Base-by-base conservation (phyloP, 2,888 invertebrate species). In the Omphaloscelis lunosa region DNA sequence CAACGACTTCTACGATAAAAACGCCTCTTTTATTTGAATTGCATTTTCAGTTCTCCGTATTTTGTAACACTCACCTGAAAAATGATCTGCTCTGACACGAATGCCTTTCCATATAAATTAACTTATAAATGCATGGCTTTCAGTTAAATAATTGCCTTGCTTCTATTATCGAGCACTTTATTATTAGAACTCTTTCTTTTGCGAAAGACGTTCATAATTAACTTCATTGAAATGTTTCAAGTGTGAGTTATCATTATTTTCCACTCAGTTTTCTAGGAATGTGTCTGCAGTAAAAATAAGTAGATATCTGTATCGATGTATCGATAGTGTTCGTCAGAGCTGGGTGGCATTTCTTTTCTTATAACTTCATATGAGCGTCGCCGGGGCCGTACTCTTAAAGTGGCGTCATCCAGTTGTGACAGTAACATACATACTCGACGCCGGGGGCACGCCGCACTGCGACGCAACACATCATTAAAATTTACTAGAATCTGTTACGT, bases 391-490 rank as follows among this genome's bases (percentile, higher is more conserved):
- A 86, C 83, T 89, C 80, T 34, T 82, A 80, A 86, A 90, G 84
- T 86, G 85, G 83, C 79, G 85, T 87, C 89, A 89, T 87, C 79
- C 80, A 85, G 82, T 83, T 84, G 75, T 84, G 83, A 85, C 86
- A 86, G 84, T 80, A 85, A 75, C 78, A 80, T 78, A 88, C 82
- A 87, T 82, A 87, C 72, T 63, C 71, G 83, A 86, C 77, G 83
- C 76, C 82, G 80, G 80, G 73, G 87, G 86, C 89, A 76, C 85
- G 90, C 93, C 95, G 95, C 95, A 95, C 89, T 95, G 95, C 95
- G 95, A 89, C 94, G 93, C 92, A 89, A 92, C 93, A 92, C 92
- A 91, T 94, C 94, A 95, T 94, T 94, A 93, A 93, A 93, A 93
- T 93, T 93, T 93, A 94, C 90, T 91, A 90, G 86, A 83, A 88